Evolutionary conservation across 2,797 vertebrate genomes (phyloP), one percentile per base, ranked within the genome.

Genomic region (Notoglanidium macrostoma): DNA sequence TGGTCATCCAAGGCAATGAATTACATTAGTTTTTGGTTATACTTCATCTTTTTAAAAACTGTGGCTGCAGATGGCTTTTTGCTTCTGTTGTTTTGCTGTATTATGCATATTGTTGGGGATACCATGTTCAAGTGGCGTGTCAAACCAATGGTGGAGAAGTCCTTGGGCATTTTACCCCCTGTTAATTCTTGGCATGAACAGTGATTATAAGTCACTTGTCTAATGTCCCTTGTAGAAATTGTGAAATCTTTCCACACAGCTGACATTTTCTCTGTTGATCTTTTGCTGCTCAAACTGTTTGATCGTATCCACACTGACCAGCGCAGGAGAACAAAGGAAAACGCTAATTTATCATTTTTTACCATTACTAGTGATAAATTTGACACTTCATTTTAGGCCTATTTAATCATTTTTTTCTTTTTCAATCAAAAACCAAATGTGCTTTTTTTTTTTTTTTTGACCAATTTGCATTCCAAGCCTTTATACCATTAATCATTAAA

Each of bases 61-160:
- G 9, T 68, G 35, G 23, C 46, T 68, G 35, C 35, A 81, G 78
- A 63, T 81, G 35, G 78, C 35, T 46, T 46, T 81, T 44, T 46
- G 3, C 67, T 57, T 73, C 68, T 57, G 68, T 72, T 83, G 44
- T 84, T 72, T 72, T 84, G 83, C 51, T 72, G 12, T 40, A 44
- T 84, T 72, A 84, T n/a, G 67, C 67, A 57, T 55, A 72, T n/a
- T 72, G 12, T 26, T 29, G 57, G 19, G 11, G 51, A 59, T 44
- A 32, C 65, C 67, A 59, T 72, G 68, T 73, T 70, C 11, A 70
- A 68, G 65, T 55, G 12, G 49, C 40, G 67, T 15, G 26, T 84
- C 29, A 57, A 84, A 83, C 82, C 29, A 35, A 84, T 54, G 21
- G 29, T 26, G 51, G 40, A 83, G 14, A 84, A 54, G 46, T 35